These are phyloP conservation scores for Drosophila acutilabella DNA, from an alignment of 2,888 invertebrate species.

Conservation along the genomic window DNA sequence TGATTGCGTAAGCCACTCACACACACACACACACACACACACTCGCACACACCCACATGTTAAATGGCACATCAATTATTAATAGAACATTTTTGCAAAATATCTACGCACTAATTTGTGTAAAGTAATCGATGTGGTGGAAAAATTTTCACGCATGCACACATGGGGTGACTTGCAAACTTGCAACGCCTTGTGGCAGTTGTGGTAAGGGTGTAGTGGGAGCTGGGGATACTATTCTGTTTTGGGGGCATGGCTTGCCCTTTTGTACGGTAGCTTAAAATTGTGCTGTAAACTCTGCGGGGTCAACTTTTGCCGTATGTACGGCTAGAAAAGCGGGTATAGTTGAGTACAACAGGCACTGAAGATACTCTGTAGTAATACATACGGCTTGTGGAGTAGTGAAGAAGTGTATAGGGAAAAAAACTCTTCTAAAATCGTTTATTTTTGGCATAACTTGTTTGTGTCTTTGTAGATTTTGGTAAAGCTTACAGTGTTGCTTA, in stretches of 20 bases:
- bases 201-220: background rate
- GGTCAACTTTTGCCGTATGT: constrained; percentile 50
- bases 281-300: constrained; percentile 44
- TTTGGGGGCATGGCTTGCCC: constrained; percentile 12
- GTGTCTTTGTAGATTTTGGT: background rate
- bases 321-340: constrained; percentile 13
- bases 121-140: constrained; percentile 82
- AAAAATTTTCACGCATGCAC: constrained; percentile 79
- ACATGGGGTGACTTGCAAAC: constrained; percentile 52
- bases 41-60: background rate
- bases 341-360: background rate
- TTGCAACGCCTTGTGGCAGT: constrained; percentile 16
- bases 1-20: constrained; percentile 10
- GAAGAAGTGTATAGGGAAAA: background rate
- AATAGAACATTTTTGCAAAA: constrained; percentile 82
- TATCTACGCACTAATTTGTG: constrained; percentile 82
- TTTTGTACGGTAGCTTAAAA: constrained; percentile 64
- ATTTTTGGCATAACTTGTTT: background rate
- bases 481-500: background rate
- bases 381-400: too few species aligned
- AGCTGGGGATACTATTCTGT: too few species aligned
- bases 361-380: background rate
- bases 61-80: constrained; percentile 74
- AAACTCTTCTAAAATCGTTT: background rate
- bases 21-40: background rate